phyloP scores from a whole-genome alignment of 2,888 invertebrate species.

The Parascotia fuliginaria region DNA sequence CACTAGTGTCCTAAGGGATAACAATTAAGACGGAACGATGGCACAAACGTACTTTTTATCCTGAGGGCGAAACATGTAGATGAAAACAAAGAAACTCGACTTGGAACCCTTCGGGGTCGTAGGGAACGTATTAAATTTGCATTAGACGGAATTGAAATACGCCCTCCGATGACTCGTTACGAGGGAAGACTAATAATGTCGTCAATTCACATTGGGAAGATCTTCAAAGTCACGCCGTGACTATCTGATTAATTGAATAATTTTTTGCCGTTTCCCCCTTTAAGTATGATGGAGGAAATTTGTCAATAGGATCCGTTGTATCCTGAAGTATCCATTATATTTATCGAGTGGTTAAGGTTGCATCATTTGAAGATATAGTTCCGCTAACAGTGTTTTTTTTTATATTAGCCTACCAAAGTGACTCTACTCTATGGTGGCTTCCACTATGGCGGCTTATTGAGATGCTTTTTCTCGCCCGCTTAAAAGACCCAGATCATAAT shows the following conservation, averaged over 20 bases:
- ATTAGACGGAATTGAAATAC: slow-evolving; percentile 84
- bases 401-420: too few species aligned
- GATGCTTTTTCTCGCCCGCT: too few species aligned
- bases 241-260: slow-evolving; percentile 83
- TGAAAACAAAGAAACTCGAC: slow-evolving; percentile 80
- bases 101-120: slow-evolving; percentile 70
- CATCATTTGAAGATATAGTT: not conserved
- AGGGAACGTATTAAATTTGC: slow-evolving; percentile 84
- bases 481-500: too few species aligned
- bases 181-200: slow-evolving; percentile 81
- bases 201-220: slow-evolving; percentile 73
- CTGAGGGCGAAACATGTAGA: slow-evolving; percentile 42
- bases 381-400: not conserved
- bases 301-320: slow-evolving; percentile 49
- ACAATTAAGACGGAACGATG: slow-evolving; percentile 61
- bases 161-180: slow-evolving; percentile 80
- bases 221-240: slow-evolving; percentile 78
- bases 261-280: slow-evolving; percentile 65
- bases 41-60: slow-evolving; percentile 38
- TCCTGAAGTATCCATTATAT: slow-evolving; percentile 34
- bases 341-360: slow-evolving; percentile 29
- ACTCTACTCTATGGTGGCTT: too few species aligned
- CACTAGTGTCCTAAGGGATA: slow-evolving; percentile 64
- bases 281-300: slow-evolving; percentile 47
- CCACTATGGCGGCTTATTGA: too few species aligned